phyloP scores from a whole-genome alignment of 2,113 vertebrate genomes.

The Megaleporinus macrocephalus region DNA sequence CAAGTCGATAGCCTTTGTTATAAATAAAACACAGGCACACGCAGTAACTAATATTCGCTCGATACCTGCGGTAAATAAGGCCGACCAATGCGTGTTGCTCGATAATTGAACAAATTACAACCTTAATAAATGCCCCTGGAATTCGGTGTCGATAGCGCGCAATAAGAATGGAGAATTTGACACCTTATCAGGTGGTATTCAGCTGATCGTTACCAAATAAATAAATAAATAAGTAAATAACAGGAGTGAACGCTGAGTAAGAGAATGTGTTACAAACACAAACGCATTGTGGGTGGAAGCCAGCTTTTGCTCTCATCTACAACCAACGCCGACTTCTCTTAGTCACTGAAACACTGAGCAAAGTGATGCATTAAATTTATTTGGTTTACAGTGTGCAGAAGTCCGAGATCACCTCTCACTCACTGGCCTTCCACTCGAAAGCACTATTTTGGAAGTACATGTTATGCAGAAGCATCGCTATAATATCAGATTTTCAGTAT shows the following conservation, averaged over 20 bases:
- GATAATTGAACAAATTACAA: constrained; percentile 53
- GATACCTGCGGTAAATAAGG: constrained; percentile 51
- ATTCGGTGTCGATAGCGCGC: background rate
- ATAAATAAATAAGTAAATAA: background rate
- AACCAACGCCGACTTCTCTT: background rate
- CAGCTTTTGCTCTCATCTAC: background rate
- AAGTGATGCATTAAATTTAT: background rate
- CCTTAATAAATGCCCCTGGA: constrained; percentile 27
- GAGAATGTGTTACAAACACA: background rate
- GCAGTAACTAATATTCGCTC: constrained; percentile 51
- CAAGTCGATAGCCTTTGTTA: constrained; percentile 68
- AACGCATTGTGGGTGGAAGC: background rate
- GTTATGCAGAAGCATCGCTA: no score
- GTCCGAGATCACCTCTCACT: no score
- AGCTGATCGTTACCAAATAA: background rate
- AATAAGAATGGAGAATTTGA: constrained; percentile 2
- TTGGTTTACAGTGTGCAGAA: no score
- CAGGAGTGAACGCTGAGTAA: background rate
- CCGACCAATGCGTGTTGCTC: constrained; percentile 27
- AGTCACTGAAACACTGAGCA: background rate
- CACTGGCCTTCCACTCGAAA: no score
- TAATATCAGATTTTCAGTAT: no score
- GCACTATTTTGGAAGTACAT: no score
- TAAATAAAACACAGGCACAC: constrained; percentile 70
- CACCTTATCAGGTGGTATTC: background rate